These are phyloP conservation scores for Lydus trimaculatus DNA, from an alignment of 2,888 invertebrate genomes.

Conservation along the genomic window DNA sequence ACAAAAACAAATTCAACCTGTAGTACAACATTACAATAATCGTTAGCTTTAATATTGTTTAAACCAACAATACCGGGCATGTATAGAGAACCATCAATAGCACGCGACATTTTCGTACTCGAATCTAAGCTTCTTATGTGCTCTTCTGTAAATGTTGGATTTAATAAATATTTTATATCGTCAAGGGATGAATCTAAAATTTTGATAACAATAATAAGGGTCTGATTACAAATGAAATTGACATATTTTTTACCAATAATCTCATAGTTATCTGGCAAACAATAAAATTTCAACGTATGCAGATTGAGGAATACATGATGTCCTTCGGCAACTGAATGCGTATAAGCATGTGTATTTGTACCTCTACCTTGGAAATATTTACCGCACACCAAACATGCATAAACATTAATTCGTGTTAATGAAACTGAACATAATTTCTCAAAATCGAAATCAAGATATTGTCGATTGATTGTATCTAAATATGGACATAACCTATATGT, in stretches of 20 bases:
- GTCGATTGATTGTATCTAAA: constrained; percentile 96
- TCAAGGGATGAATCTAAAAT: constrained; percentile 89
- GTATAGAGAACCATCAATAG: constrained; percentile 96
- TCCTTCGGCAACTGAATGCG: constrained; percentile 96
- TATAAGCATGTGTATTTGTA: constrained; percentile 98
- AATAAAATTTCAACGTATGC: constrained; percentile 96
- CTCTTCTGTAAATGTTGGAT: constrained; percentile 89
- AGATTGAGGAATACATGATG: constrained; percentile 99
- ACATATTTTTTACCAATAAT: constrained; percentile 78
- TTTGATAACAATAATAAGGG: constrained; percentile 19
- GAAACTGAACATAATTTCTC: constrained; percentile 99
- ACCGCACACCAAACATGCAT: constrained; percentile 98
- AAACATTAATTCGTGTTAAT: constrained; percentile 97
- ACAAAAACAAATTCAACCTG: constrained; percentile 67
- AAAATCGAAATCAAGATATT: constrained; percentile 98
- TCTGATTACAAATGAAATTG: not conserved
- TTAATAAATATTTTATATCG: constrained; percentile 98
- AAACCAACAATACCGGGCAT: constrained; percentile 97
- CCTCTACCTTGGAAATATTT: constrained; percentile 99
- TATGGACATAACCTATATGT: constrained; percentile 81
- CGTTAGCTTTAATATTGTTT: constrained; percentile 99
- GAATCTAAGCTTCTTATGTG: constrained; percentile 85
- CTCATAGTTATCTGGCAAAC: constrained; percentile 99
- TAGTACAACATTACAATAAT: constrained; percentile 98
- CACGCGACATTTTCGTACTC: constrained; percentile 86